Base-by-base conservation (phyloP, 2,888 invertebrate genomes). In the Hyppa rectilinea region DNA sequence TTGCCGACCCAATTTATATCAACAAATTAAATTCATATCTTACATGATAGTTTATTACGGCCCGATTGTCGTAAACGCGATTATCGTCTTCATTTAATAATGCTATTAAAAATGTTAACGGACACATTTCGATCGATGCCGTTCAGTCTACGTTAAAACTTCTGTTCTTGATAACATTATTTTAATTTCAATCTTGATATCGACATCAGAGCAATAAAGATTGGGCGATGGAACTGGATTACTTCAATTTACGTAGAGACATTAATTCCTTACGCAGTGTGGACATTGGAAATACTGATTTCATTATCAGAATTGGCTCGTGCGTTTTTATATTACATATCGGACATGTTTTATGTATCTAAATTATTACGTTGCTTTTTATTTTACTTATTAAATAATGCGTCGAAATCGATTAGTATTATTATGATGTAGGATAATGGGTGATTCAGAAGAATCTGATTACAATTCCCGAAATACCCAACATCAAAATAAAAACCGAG, bases 181-280 rank as follows among this genome's bases (percentile, higher is more conserved):
- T 71, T 71, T 73, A 14, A 43, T 60, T 77, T 71, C 52, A 68
- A 73, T 87, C 79, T 86, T 60, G 68, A 79, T 83, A 83, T 82
- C 62, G 75, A 80, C 71, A 71, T 72, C 66, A 68, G 52, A 66
- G 73, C 62, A 75, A 85, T 87, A 81, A 87, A 85, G 79, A 71
- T 74, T 85, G 76, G 70, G 67, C 75, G 73, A 72, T 50, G 31
- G 73, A 87, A 86, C 85, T 85, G 83, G 86, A 86, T 87, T 87
- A 85, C 75, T 70, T 71, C 76, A 84, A 86, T 49, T 31, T 67
- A 50, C 78, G 75, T 71, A n/a, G n/a, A n/a, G n/a, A 86, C 79
- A 84, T 87, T 82, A 82, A 88, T 87, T 84, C 67, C 62, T 78
- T 83, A 73, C 55, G 63, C 60, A 62, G 62, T 63, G 55, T 38